A percentile compares a stretch with the other conserved stretches of the same genome.
phyloP scores from a whole-genome alignment of 2,113 vertebrate genomes.

The Macquaria australasica region DNA sequence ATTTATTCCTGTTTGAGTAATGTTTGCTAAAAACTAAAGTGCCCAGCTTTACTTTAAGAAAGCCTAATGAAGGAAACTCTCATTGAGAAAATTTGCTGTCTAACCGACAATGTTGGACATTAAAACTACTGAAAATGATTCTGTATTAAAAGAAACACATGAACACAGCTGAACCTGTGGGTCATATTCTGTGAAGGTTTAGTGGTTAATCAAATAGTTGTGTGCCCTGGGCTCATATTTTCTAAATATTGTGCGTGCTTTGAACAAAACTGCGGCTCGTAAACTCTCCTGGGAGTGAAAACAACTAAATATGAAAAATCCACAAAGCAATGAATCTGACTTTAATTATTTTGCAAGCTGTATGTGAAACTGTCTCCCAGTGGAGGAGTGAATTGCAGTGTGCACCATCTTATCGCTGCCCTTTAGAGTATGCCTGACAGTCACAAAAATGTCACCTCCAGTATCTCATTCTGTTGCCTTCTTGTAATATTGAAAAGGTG shows the following conservation, averaged over 20 bases:
- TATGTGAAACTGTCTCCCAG: constrained; percentile 2
- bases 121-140: not conserved
- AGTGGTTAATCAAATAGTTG: constrained; percentile 19
- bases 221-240: not conserved
- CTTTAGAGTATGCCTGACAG: constrained; percentile 6
- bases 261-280: not conserved
- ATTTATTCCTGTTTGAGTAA: not conserved
- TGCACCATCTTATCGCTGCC: constrained; percentile 14
- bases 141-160: not conserved
- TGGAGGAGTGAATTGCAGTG: not conserved
- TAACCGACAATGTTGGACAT: not conserved
- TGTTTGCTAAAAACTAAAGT: not conserved
- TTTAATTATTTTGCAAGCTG: constrained; percentile 22
- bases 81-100: not conserved
- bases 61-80: not conserved
- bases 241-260: constrained; percentile 7
- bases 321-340: constrained; percentile 32
- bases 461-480: constrained; percentile 5
- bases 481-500: constrained; percentile 7
- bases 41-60: not conserved
- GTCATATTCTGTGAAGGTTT: not conserved
- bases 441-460: constrained; percentile 34
- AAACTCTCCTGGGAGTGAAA: constrained; percentile 1
- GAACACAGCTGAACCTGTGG: not conserved
- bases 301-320: constrained; percentile 24